Evolutionary conservation across 1,140 invertebrate species (phyloP).

Genomic region (Eufriesea mexicana): DNA sequence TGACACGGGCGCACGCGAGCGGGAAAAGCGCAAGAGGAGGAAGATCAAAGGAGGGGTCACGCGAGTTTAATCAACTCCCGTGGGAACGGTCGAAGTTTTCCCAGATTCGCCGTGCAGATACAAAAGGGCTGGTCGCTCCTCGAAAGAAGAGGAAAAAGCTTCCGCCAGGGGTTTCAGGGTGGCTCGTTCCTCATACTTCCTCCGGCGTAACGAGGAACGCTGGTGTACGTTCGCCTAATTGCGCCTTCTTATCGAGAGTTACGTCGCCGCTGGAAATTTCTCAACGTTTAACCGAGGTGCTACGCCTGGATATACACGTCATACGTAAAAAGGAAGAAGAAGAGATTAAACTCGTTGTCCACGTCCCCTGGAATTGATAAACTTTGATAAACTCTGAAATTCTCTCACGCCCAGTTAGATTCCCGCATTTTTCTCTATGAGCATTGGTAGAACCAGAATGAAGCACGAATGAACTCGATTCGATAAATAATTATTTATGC

Average conservation of each 20-base stretch:
- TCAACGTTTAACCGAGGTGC: slow-evolving; percentile 35
- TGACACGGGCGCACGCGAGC: background rate
- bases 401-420: too few relatives aligned
- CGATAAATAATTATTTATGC: too few relatives aligned
- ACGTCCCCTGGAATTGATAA: too few relatives aligned
- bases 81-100: slow-evolving; percentile 24
- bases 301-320: background rate
- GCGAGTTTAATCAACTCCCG: slow-evolving; percentile 37
- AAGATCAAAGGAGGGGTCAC: slow-evolving; percentile 17
- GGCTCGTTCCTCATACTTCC: background rate
- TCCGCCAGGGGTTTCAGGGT: background rate
- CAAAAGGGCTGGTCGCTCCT: background rate
- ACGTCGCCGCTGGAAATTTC: slow-evolving; percentile 18
- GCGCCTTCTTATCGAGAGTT: slow-evolving; percentile 34
- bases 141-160: background rate
- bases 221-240: slow-evolving; percentile 35
- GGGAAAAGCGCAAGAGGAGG: background rate
- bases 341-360: background rate
- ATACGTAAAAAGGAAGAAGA: background rate
- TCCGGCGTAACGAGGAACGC: slow-evolving; percentile 10
- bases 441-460: too few relatives aligned
- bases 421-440: too few relatives aligned
- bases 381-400: too few relatives aligned
- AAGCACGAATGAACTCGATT: too few relatives aligned
- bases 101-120: slow-evolving; percentile 17